Evolutionary conservation across 2,888 invertebrate genomes (phyloP).

Genomic region (Deilephila porcellus): DNA sequence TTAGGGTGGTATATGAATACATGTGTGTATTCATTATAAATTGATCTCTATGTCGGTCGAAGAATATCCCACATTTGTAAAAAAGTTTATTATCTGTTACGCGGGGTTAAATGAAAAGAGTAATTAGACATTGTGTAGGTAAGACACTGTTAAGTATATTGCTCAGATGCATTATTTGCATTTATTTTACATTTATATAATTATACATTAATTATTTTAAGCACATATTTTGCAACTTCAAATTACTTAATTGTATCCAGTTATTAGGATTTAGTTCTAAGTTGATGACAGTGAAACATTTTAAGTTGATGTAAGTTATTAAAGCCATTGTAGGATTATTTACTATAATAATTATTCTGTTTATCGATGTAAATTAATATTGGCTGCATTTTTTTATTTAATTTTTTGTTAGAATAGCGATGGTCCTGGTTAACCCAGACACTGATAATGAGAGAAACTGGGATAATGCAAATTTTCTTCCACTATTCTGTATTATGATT

Average conservation of each 20-base stretch:
- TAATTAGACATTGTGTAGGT: slow-evolving; percentile 7
- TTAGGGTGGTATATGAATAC: background rate
- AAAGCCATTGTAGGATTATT: too few relatives aligned
- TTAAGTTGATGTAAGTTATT: background rate
- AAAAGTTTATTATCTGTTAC: slow-evolving; percentile 9
- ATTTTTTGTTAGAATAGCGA: too few relatives aligned
- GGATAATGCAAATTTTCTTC: too few relatives aligned
- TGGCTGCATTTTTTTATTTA: too few relatives aligned
- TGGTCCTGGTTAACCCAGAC: too few relatives aligned
- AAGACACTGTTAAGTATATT: slow-evolving; percentile 19
- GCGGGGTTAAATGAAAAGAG: background rate
- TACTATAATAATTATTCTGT: too few relatives aligned
- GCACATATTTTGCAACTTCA: slow-evolving; percentile 10
- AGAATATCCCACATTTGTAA: slow-evolving; percentile 25
- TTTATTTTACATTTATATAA: slow-evolving; percentile 40
- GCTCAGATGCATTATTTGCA: slow-evolving; percentile 34
- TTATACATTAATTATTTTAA: slow-evolving; percentile 36
- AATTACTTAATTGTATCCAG: slow-evolving; percentile 15
- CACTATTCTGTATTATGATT: too few relatives aligned
- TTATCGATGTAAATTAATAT: too few relatives aligned
- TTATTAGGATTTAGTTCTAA: slow-evolving; percentile 1
- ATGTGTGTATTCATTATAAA: slow-evolving; percentile 25
- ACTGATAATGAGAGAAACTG: too few relatives aligned
- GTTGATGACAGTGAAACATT: slow-evolving; percentile 2
- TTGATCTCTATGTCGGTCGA: slow-evolving; percentile 30